Evolutionary conservation across 2,113 vertebrate species (phyloP).

Genomic region (Leucoraja erinaceus): DNA sequence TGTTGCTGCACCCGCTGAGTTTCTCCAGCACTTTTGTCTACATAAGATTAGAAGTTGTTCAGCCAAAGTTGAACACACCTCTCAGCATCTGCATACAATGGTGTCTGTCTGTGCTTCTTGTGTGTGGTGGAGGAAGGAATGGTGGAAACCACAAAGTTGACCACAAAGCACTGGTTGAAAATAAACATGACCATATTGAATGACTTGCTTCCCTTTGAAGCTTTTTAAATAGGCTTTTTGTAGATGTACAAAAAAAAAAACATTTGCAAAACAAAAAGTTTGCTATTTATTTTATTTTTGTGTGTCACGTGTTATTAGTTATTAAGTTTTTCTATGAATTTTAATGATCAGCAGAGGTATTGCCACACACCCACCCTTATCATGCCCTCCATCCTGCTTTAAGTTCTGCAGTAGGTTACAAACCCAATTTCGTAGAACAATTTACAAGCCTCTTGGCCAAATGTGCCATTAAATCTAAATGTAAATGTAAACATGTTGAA

Average conservation of each 20-base stretch:
- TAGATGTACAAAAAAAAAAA: not conserved
- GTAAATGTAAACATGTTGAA: conserved; percentile 31
- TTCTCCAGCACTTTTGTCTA: too few relatives aligned
- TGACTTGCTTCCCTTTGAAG: not conserved
- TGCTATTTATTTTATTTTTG: not conserved
- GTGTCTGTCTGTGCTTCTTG: too few relatives aligned
- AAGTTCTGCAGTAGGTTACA: not conserved
- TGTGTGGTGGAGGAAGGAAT: too few relatives aligned
- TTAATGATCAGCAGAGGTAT: not conserved
- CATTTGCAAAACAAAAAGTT: not conserved
- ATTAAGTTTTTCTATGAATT: conserved; percentile 1
- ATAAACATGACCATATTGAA: not conserved
- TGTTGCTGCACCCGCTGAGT: too few relatives aligned
- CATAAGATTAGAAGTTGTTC: too few relatives aligned
- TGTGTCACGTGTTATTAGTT: not conserved
- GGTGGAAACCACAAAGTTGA: too few relatives aligned
- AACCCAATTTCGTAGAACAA: not conserved
- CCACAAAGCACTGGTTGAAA: not conserved
- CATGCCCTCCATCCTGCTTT: not conserved
- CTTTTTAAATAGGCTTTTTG: not conserved
- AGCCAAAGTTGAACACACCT: too few relatives aligned
- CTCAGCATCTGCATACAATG: too few relatives aligned
- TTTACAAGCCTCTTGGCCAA: conserved; percentile 24
- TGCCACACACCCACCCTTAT: not conserved
- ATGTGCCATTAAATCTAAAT: conserved; percentile 27